Conservation (phyloP, 1,140 invertebrate species). For the Drosophila serrata region DNA sequence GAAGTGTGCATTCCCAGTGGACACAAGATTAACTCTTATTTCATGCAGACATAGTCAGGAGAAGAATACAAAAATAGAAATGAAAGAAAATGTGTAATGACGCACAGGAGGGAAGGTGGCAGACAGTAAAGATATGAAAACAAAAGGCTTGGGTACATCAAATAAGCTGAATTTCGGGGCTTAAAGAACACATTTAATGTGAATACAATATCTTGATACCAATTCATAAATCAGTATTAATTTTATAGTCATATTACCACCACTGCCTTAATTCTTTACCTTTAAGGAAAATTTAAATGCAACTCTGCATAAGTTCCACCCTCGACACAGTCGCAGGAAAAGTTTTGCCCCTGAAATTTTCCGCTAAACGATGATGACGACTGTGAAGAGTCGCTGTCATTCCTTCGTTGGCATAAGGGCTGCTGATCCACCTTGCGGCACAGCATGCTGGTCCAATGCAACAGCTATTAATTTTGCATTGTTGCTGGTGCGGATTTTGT, state of each 20-base stretch:
- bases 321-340: not conserved
- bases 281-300: not conserved
- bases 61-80: not conserved
- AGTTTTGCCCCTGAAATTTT: slow-evolving; percentile 56
- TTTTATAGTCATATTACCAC: not conserved
- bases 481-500: slow-evolving; percentile 71
- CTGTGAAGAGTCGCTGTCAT: slow-evolving; percentile 57
- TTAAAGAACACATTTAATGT: not conserved
- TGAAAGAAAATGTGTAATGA: slow-evolving; percentile 12
- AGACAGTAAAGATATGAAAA: not conserved
- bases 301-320: too few relatives aligned
- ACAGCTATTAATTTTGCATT: slow-evolving; percentile 76
- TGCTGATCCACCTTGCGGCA: slow-evolving; percentile 19
- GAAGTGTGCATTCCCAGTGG: slow-evolving; percentile 11
- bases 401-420: slow-evolving; percentile 28
- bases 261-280: too few relatives aligned
- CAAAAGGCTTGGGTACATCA: not conserved
- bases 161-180: not conserved
- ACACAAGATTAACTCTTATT: slow-evolving; percentile 18
- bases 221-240: too few relatives aligned
- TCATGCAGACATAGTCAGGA: slow-evolving; percentile 11
- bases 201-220: not conserved
- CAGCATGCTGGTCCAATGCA: slow-evolving; percentile 45
- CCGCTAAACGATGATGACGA: slow-evolving; percentile 61
- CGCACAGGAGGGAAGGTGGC: not conserved